These are phyloP conservation scores for Bombus sylvicola DNA, from an alignment of 1,140 invertebrate species.

Conservation along the genomic window DNA sequence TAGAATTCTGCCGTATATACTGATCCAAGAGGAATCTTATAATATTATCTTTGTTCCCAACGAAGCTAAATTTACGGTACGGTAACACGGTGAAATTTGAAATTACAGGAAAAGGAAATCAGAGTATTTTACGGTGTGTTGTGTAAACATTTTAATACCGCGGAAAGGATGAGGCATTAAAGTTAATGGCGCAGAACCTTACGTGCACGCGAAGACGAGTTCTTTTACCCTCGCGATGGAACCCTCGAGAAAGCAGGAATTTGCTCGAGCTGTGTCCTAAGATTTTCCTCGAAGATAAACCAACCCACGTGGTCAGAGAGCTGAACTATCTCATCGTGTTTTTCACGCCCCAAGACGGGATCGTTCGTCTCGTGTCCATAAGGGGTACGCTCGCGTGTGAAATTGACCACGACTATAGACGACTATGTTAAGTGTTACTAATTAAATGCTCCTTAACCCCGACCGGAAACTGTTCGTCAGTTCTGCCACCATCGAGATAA, in stretches of 20 bases:
- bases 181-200: conserved; percentile 7
- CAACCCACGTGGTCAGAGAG: conserved; percentile 50
- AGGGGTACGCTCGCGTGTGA: conserved; percentile 46
- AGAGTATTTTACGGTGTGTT: not conserved
- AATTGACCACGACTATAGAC: conserved; percentile 39
- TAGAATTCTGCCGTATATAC: too few relatives aligned
- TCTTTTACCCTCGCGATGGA: conserved; percentile 7
- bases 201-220: conserved; percentile 1
- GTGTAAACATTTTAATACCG: not conserved
- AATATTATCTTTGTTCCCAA: not conserved
- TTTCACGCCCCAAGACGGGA: conserved; percentile 46
- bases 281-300: conserved; percentile 40
- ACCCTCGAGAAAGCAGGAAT: conserved; percentile 40
- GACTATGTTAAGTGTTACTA: conserved; percentile 38
- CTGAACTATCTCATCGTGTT: conserved; percentile 55
- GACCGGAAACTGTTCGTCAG: conserved; percentile 39
- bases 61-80: not conserved
- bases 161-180: conserved; percentile 3
- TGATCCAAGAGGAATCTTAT: not conserved
- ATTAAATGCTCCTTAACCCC: conserved; percentile 53
- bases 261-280: conserved; percentile 23
- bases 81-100: not conserved
- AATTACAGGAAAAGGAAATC: not conserved
- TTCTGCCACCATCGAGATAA: conserved; percentile 8
- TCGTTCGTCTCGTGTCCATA: conserved; percentile 24